Evolutionary conservation across 2,888 invertebrate species (phyloP).

Genomic region (Melipona bicolor): DNA sequence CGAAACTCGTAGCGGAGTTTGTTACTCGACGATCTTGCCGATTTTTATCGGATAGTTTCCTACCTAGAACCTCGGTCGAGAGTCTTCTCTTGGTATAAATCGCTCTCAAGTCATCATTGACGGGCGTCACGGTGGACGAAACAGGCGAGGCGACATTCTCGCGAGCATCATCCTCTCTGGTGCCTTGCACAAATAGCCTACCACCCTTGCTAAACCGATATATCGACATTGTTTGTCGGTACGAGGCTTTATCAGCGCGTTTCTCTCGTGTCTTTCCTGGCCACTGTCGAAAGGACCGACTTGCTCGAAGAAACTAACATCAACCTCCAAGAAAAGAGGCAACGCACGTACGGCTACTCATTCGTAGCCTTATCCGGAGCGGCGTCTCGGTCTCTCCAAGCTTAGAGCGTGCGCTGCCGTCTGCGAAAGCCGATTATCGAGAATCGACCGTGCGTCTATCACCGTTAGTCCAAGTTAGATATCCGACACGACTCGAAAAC

Average conservation of each 20-base stretch:
- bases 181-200: conserved; percentile 91
- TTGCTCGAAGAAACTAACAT: conserved; percentile 33
- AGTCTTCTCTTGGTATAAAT: conserved; percentile 93
- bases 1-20: background rate
- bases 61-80: conserved; percentile 93
- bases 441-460: conserved; percentile 18
- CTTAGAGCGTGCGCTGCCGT: background rate
- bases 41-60: conserved; percentile 22
- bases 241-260: background rate
- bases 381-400: background rate
- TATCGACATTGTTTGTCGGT: conserved; percentile 86
- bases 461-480: conserved; percentile 10
- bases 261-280: background rate
- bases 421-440: conserved; percentile 56
- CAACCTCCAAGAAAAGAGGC: conserved; percentile 12
- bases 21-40: conserved; percentile 17
- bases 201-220: conserved; percentile 92
- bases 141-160: conserved; percentile 83
- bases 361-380: conserved; percentile 47
- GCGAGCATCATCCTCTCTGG: conserved; percentile 88
- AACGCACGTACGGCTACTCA: conserved; percentile 7
- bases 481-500: background rate
- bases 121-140: conserved; percentile 60
- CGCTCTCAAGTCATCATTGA: conserved; percentile 88
- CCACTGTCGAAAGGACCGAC: conserved; percentile 1